phyloP scores from a whole-genome alignment of 2,113 vertebrate genomes.

The Neotragus moschatus region DNA sequence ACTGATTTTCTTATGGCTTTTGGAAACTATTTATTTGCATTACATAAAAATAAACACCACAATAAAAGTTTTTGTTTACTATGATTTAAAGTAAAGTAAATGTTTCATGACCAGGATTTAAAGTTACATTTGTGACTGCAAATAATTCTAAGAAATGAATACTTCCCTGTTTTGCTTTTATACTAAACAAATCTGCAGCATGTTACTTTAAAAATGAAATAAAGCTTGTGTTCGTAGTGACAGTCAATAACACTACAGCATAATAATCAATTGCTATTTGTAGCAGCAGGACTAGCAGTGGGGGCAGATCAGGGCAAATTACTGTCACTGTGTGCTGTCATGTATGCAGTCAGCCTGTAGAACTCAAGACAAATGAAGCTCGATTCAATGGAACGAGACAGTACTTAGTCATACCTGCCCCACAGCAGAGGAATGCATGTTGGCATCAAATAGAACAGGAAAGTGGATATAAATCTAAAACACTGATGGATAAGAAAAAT shows the following conservation, averaged over 20 bases:
- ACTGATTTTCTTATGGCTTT: neutral
- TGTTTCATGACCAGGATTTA: slow-evolving; percentile 70
- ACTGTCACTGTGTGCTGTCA: slow-evolving; percentile 89
- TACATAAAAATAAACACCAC: slow-evolving; percentile 63
- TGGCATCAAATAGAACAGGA: neutral
- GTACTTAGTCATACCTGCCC: slow-evolving; percentile 85
- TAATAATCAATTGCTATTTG: slow-evolving; percentile 98
- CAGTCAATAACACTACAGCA: slow-evolving; percentile 93
- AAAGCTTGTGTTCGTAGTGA: slow-evolving; percentile 81
- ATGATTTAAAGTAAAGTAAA: slow-evolving; percentile 72
- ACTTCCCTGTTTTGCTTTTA: slow-evolving; percentile 64
- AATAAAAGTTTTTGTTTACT: slow-evolving; percentile 64
- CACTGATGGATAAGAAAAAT: slow-evolving; percentile 59
- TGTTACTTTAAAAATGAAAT: slow-evolving; percentile 85
- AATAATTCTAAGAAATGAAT: slow-evolving; percentile 61
- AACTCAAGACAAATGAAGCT: slow-evolving; percentile 86
- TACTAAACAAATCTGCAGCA: slow-evolving; percentile 73
- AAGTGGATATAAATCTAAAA: slow-evolving; percentile 35
- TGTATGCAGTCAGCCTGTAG: slow-evolving; percentile 84
- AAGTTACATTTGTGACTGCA: slow-evolving; percentile 65
- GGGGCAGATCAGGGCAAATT: slow-evolving; percentile 95
- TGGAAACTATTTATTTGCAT: slow-evolving; percentile 64
- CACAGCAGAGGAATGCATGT: neutral
- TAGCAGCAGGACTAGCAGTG: slow-evolving; percentile 90
- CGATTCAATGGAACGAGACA: slow-evolving; percentile 79